Evolutionary conservation across 2,113 vertebrate genomes (phyloP).

Genomic region (Sander lucioperca): DNA sequence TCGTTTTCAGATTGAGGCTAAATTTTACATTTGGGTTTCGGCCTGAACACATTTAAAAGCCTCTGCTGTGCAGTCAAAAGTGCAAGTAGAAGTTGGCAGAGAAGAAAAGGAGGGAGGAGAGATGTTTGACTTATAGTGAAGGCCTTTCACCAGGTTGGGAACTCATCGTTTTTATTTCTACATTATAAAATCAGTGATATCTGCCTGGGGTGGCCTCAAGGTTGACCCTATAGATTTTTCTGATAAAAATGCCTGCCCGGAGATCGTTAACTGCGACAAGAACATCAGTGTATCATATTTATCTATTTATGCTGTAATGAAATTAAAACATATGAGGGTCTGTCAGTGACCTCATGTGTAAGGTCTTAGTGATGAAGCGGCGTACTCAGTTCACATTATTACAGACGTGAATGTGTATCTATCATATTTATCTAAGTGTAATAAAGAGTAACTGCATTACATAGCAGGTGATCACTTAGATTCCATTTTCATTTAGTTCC

Average conservation of each 20-base stretch:
- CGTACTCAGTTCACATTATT: constrained; percentile 67
- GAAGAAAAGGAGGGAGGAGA: constrained; percentile 18
- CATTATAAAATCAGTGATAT: constrained; percentile 69
- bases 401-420: constrained; percentile 68
- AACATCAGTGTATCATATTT: constrained; percentile 73
- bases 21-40: constrained; percentile 50
- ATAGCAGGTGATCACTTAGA: constrained; percentile 78
- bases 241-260: constrained; percentile 61
- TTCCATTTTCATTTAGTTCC: constrained; percentile 79
- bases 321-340: constrained; percentile 67
- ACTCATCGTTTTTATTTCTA: constrained; percentile 76
- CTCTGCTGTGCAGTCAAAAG: constrained; percentile 42
- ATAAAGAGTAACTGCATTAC: constrained; percentile 81
- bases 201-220: constrained; percentile 39
- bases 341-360: constrained; percentile 66
- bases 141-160: constrained; percentile 59
- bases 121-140: constrained; percentile 46
- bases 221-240: constrained; percentile 71
- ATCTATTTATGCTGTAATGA: constrained; percentile 77
- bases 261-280: constrained; percentile 66
- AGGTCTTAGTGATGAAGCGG: constrained; percentile 69
- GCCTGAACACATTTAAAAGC: constrained; percentile 42
- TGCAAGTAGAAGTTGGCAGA: constrained; percentile 41
- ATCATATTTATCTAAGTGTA: constrained; percentile 82
- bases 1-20: constrained; percentile 40